Evolutionary conservation across 2,797 vertebrate species (phyloP), one percentile per base, ranked within the genome.

Genomic region (Phataginus tricuspis): DNA sequence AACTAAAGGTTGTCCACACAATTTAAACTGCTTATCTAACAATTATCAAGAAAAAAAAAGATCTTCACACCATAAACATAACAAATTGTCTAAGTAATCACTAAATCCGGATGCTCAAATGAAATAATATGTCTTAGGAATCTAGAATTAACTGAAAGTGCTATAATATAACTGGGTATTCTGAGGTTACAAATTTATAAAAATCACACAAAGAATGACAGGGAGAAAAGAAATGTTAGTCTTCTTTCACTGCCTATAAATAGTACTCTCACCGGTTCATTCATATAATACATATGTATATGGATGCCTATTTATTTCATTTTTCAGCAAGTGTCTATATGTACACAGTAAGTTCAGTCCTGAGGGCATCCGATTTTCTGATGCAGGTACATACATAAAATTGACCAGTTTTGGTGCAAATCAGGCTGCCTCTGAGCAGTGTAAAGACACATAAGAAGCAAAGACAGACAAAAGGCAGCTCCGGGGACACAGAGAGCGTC

Each of bases 391-490:
- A 97, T 0, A 98, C 49, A 96, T 37, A 97, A 95, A 97, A 96
- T 87, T 86, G 91, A 97, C 94, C 96, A 16, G 95, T 96, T 96
- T 97, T 45, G 94, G 98, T 98, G 97, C 98, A 98, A 97, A 97
- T 94, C 97, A 97, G 98, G 98, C 98, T 85, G 98, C 97, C 97
- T 98, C 92, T 91, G 98, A 98, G 97, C 96, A 87, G 78, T 96
- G 94, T 92, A 97, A 97, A 92, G 93, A 98, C 97, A 98, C 94
- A 94, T 75, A 97, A 97, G 97, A 98, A 97, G 97, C 97, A 96
- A 89, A 97, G 97, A 98, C 97, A 98, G 97, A 98, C 97, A 98
- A 97, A 98, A 98, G 98, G 97, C 98, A 98, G 98, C 97, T 97
- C 98, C 94, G 97, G 93, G 98, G 90, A 97, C 98, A 98, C 68